Evolutionary conservation across 92 coral and sea anemone species (phyloP), one percentile per base, ranked within the genome.

Genomic region (Umimayanthus chanpuru): DNA sequence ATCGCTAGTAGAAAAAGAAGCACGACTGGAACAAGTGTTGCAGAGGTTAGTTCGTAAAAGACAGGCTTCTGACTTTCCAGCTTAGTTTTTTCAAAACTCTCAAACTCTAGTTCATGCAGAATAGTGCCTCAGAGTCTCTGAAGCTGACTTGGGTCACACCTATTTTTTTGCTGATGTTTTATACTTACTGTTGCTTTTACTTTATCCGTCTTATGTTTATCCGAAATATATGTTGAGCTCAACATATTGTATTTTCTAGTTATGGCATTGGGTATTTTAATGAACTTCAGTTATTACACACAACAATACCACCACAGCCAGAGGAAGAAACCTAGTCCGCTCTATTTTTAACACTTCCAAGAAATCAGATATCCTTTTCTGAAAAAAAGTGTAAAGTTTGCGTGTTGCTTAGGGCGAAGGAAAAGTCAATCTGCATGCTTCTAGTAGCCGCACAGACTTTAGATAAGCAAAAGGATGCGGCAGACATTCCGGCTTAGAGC

Each of bases 21-120:
- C 89, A 6, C 86, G 91, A 81, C 68, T 95, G 16, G 87, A 79
- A 1, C 93, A 88, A 56, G 81, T 89, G 74, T 36, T 83, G 9
- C 87, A 83, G n/a, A 83, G 87, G 87, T 83, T 26, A 25, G 87
- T 83, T 25, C 1, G 3, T 32, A 56, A 80, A 56, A 80, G 6
- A 18, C 10, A 39, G 26, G 30, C 9, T 25, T 75, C 20, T 61
- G 26, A 61, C 26, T 61, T 23, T 18, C 68, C 68, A 61, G 26
- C 2, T 32, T 32, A 8, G 0, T 61, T 18, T 61, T 61, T 61
- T 61, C 65, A 56, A 21, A 5, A 61, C 36, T 75, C 79, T 75
- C 49, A 39, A 74, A 32, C 47, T 18, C 29, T 38, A 75, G 39
- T 75, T 75, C 28, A n/a, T n/a, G n/a, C n/a, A 39, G 53, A n/a